These are phyloP conservation scores for Tortrix viridana DNA, from an alignment of 2,888 invertebrate genomes.

Conservation along the genomic window DNA sequence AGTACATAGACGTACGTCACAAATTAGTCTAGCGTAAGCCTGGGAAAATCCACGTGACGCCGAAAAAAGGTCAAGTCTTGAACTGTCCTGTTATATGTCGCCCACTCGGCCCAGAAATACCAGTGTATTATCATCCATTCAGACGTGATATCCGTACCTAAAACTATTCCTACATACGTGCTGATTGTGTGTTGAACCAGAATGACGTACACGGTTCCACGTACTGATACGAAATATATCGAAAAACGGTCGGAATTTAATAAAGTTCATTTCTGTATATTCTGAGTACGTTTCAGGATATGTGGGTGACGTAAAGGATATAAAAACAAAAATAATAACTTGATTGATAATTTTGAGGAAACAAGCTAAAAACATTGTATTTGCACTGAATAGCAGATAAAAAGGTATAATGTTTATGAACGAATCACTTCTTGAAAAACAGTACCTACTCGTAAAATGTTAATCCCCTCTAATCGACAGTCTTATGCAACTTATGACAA, in stretches of 20 bases:
- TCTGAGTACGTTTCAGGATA: not conserved
- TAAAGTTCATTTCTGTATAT: not conserved
- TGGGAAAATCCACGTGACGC: conserved; percentile 1
- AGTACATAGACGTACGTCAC: not conserved
- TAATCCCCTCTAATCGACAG: too few species aligned
- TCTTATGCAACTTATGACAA: too few species aligned
- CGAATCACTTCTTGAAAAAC: too few species aligned
- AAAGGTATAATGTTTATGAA: too few species aligned
- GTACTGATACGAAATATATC: not conserved
- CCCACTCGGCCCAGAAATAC: conserved; percentile 27
- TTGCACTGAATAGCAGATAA: too few species aligned
- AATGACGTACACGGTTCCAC: conserved; percentile 22
- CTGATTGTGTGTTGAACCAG: not conserved
- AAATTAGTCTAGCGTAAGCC: not conserved
- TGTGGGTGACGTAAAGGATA: too few species aligned
- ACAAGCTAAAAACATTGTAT: too few species aligned
- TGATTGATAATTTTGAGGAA: too few species aligned
- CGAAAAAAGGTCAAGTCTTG: conserved; percentile 25
- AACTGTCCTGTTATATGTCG: conserved; percentile 17
- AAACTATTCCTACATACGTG: conserved; percentile 6
- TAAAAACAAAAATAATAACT: too few species aligned
- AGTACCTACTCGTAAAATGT: too few species aligned
- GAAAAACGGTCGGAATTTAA: not conserved
- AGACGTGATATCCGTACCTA: conserved; percentile 12
- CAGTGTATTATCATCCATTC: conserved; percentile 23